phyloP scores from a whole-genome alignment of 2,797 vertebrate genomes.

The Salmo trutta region DNA sequence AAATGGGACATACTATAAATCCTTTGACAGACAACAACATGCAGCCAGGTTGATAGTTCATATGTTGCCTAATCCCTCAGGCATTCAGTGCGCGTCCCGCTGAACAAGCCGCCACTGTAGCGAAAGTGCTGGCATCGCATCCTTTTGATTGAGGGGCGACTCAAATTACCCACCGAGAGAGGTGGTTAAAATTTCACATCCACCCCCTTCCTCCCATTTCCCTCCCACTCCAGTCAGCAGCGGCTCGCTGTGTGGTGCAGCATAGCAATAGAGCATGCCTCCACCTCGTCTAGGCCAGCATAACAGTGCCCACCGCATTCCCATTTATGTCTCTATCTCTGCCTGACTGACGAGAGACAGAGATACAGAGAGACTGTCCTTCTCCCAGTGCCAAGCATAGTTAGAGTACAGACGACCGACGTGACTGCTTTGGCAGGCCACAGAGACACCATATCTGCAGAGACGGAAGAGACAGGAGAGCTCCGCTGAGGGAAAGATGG shows the following conservation, averaged over 20 bases:
- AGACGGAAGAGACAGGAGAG: constrained; percentile 15
- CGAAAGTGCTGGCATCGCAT: constrained; percentile 42
- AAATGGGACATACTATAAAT: not conserved
- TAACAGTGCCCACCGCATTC: constrained; percentile 43
- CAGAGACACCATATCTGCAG: constrained; percentile 38
- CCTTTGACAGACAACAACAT: constrained; percentile 2
- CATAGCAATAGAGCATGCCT: constrained; percentile 54
- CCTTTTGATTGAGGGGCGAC: constrained; percentile 61
- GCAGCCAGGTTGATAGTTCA: constrained; percentile 1
- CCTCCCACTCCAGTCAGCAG: constrained; percentile 48
- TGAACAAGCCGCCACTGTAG: constrained; percentile 21
- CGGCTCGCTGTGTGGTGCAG: constrained; percentile 49
- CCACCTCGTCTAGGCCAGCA: constrained; percentile 31
- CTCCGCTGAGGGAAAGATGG: constrained; percentile 5
- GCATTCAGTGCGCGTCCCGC: constrained; percentile 19
- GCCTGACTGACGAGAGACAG: constrained; percentile 18
- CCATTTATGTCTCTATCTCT: constrained; percentile 29
- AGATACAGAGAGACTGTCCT: not conserved
- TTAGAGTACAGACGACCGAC: constrained; percentile 14
- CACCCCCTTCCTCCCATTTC: constrained; percentile 32
- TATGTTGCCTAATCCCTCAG: not conserved
- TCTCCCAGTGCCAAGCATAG: constrained; percentile 13
- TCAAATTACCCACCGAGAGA: constrained; percentile 61
- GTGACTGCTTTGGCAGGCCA: constrained; percentile 31
- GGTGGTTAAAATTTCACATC: constrained; percentile 70